A percentile compares a stretch with the other conserved stretches of the same genome.
Conservation (phyloP, 2,888 invertebrate genomes). For the Steinernema hermaphroditum region DNA sequence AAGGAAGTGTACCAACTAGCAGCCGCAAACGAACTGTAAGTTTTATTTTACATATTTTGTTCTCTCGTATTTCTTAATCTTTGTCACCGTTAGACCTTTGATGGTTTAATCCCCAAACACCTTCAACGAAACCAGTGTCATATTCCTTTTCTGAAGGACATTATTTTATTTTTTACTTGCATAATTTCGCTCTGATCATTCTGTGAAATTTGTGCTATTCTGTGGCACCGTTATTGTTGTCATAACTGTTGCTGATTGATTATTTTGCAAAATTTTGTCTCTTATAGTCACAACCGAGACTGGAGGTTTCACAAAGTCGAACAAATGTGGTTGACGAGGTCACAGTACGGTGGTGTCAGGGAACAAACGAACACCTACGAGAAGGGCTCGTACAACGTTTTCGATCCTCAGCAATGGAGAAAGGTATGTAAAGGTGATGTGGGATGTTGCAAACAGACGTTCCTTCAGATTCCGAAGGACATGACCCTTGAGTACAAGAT, state of each 20-base stretch:
- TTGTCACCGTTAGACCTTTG: too few relatives aligned
- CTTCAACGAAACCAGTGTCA: too few relatives aligned
- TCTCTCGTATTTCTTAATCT: too few relatives aligned
- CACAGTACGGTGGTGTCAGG: constrained; percentile 59
- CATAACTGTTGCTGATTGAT: too few relatives aligned
- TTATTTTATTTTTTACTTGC: too few relatives aligned
- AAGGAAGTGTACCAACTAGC: constrained; percentile 96
- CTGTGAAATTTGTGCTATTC: too few relatives aligned
- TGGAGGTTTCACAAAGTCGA: constrained; percentile 99
- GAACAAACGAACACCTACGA: constrained; percentile 95
- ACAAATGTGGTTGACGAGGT: constrained; percentile 74
- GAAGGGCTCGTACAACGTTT: constrained; percentile 97
- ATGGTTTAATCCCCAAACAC: too few relatives aligned
- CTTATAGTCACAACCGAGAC: constrained; percentile 86
- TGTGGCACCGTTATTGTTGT: constrained; percentile 1
- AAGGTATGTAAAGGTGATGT: too few relatives aligned
- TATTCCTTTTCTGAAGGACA: too few relatives aligned
- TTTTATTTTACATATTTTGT: constrained; percentile 32
- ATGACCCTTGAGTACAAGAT: constrained; percentile 98
- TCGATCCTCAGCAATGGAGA: constrained; percentile 97
- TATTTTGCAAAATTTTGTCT: too few relatives aligned
- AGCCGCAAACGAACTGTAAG: constrained; percentile 71
- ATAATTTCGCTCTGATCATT: too few relatives aligned
- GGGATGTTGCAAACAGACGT: too few relatives aligned
- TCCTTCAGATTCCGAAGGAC: constrained; percentile 78